A percentile compares a stretch with the other conserved stretches of the same genome.
Evolutionary conservation across 2,888 invertebrate species (phyloP).

Genomic region (Acrobasis consociella): DNA sequence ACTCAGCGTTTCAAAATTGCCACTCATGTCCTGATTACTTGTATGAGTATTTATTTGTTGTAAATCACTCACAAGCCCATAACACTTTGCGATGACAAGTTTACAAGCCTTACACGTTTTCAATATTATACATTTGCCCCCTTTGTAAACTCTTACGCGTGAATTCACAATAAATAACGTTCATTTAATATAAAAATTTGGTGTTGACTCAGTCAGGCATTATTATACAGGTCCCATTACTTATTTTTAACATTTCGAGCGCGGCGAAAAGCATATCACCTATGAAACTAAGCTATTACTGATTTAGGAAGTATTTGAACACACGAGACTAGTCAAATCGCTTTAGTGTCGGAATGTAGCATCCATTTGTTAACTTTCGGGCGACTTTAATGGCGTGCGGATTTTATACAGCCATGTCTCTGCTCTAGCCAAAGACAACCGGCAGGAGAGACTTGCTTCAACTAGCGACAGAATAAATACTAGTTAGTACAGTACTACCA

Average conservation of each 20-base stretch:
- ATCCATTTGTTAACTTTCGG: constrained; percentile 32
- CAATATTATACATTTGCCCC: constrained; percentile 23
- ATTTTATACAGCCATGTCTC: neutral
- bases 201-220: constrained; percentile 72
- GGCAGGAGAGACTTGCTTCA: too few species aligned
- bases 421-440: too few species aligned
- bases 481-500: too few species aligned
- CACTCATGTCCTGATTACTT: too few species aligned
- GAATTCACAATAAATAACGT: constrained; percentile 50
- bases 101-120: neutral
- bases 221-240: constrained; percentile 68
- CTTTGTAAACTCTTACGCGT: constrained; percentile 31
- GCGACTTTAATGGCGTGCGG: constrained; percentile 11
- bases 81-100: neutral
- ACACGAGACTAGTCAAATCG: constrained; percentile 62
- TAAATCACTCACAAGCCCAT: neutral
- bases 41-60: too few species aligned
- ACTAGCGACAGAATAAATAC: too few species aligned
- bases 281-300: constrained; percentile 46
- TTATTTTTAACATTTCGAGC: constrained; percentile 32
- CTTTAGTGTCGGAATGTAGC: constrained; percentile 49
- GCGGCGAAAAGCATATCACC: constrained; percentile 38
- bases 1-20: too few species aligned
- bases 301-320: constrained; percentile 56
- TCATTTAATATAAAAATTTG: constrained; percentile 62